Evolutionary conservation across 2,113 vertebrate species (phyloP).

Genomic region (Chrysemys picta): DNA sequence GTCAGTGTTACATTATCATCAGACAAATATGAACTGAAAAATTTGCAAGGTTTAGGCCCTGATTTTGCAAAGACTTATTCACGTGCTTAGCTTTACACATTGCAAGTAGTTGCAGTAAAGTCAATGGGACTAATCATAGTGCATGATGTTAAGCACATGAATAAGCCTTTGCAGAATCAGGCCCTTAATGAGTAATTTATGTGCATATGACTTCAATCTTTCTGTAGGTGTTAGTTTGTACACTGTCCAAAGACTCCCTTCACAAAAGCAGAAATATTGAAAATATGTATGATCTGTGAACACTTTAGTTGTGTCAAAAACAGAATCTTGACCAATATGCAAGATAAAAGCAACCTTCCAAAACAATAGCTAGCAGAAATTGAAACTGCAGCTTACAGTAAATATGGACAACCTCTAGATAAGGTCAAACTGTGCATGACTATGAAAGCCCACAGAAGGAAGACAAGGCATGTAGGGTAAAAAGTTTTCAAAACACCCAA

Average conservation of each 20-base stretch:
- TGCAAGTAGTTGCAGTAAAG: neutral
- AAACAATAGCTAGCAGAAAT: neutral
- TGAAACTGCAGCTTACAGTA: slow-evolving; percentile 34
- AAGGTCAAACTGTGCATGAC: neutral
- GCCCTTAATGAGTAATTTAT: neutral
- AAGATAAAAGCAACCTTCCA: slow-evolving; percentile 9
- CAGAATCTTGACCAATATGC: neutral
- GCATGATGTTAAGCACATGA: neutral
- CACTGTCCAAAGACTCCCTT: neutral
- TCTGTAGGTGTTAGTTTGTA: neutral
- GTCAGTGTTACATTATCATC: neutral
- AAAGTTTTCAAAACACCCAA: neutral
- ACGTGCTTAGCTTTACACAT: neutral
- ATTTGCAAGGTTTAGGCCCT: neutral
- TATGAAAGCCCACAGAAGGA: slow-evolving; percentile 11
- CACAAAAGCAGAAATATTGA: slow-evolving; percentile 17
- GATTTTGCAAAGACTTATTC: neutral
- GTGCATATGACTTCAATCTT: neutral
- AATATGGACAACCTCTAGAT: slow-evolving; percentile 12
- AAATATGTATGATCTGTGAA: slow-evolving; percentile 56
- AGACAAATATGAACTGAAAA: neutral
- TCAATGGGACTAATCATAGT: neutral
- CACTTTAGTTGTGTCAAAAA: slow-evolving; percentile 20
- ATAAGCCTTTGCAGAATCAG: neutral
- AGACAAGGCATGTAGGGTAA: neutral